Conservation (phyloP, 2,113 vertebrate genomes). For the Halichoerus grypus region DNA sequence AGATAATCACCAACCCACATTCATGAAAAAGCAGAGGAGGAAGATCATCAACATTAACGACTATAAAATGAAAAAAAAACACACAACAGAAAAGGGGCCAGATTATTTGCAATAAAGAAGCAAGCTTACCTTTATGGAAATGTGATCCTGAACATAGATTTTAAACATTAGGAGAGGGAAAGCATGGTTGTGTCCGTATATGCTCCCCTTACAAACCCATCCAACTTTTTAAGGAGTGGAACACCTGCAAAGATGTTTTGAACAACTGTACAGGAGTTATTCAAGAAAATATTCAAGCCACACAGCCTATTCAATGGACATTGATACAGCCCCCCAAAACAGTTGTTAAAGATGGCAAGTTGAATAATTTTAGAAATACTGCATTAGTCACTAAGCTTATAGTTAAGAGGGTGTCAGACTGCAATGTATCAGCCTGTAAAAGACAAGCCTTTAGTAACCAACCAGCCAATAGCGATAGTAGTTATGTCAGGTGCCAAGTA, state of each 20-base stretch:
- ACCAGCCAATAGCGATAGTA: neutral
- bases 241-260: neutral
- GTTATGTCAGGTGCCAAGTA: neutral
- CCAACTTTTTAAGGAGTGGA: neutral
- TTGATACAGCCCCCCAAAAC: neutral
- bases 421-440: neutral
- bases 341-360: neutral
- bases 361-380: constrained; percentile 4
- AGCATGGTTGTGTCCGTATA: neutral
- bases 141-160: neutral
- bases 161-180: neutral
- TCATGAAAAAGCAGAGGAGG: neutral
- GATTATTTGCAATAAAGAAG: neutral
- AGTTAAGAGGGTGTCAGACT: neutral
- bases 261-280: constrained; percentile 14
- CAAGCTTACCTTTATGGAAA: neutral
- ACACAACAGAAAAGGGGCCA: neutral
- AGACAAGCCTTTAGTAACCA: constrained; percentile 30
- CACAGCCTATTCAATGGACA: neutral
- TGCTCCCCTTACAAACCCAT: neutral
- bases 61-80: neutral
- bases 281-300: neutral
- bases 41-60: neutral
- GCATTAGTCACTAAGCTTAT: neutral
- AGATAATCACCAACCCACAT: neutral